phyloP scores from a whole-genome alignment of 2,797 vertebrate species.

The Octomys mimax region DNA sequence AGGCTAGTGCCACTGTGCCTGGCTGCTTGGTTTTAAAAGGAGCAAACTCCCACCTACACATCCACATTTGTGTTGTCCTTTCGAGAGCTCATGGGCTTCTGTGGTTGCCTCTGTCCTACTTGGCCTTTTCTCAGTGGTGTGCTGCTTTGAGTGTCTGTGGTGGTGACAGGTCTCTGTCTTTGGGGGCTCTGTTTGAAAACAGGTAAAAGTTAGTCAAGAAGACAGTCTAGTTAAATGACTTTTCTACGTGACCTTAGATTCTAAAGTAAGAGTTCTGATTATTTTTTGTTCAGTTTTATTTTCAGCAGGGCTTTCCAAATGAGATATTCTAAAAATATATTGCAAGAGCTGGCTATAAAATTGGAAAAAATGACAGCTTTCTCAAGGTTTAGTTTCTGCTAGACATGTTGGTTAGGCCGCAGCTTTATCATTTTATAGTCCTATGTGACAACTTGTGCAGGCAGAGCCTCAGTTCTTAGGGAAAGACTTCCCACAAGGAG shows the following conservation, averaged over 20 bases:
- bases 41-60: neutral
- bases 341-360: slow-evolving; percentile 25
- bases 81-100: neutral
- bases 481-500: neutral
- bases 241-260: slow-evolving; percentile 42
- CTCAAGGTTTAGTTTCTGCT: neutral
- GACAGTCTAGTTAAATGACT: neutral
- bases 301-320: neutral
- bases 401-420: neutral
- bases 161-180: neutral
- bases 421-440: neutral
- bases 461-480: neutral
- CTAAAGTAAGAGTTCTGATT: slow-evolving; percentile 9
- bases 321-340: slow-evolving; percentile 9
- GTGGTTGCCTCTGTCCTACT: neutral
- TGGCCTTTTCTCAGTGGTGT: neutral
- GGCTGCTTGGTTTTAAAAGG: slow-evolving; percentile 47
- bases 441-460: neutral
- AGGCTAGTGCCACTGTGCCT: neutral
- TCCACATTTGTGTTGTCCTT: neutral
- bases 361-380: slow-evolving; percentile 9
- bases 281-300: slow-evolving; percentile 1
- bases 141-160: slow-evolving; percentile 9
- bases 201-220: neutral
- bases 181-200: slow-evolving; percentile 51